phyloP scores from a whole-genome alignment of 2,797 vertebrate species.

The Anguilla megastoma region DNA sequence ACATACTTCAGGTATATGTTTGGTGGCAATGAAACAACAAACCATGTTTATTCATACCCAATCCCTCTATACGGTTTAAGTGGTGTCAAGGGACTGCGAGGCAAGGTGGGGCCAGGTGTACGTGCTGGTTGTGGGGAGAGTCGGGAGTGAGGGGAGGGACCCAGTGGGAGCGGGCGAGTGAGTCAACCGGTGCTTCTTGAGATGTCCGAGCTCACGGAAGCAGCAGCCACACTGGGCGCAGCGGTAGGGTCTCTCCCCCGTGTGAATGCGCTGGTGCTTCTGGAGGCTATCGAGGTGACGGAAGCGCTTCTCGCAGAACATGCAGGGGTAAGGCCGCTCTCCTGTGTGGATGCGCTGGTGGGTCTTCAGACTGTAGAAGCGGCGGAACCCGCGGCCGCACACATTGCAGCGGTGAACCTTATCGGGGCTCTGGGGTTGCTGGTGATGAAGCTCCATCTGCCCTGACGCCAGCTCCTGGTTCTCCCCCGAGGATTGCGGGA shows the following conservation, averaged over 20 bases:
- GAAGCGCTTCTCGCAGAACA: constrained; percentile 61
- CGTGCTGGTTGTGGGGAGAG: constrained; percentile 39
- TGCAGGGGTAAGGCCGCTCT: constrained; percentile 58
- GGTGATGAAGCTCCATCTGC: not conserved
- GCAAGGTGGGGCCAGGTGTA: constrained; percentile 53
- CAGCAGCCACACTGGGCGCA: constrained; percentile 59
- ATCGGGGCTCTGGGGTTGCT: constrained; percentile 43
- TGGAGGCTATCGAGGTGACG: constrained; percentile 62
- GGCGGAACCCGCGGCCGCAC: constrained; percentile 59
- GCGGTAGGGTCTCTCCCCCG: constrained; percentile 58
- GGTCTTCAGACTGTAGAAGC: constrained; percentile 62
- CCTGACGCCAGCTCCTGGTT: constrained; percentile 6
- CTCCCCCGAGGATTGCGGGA: constrained; percentile 39
- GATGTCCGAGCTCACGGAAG: constrained; percentile 59
- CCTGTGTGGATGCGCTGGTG: constrained; percentile 62
- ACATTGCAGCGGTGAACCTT: constrained; percentile 59
- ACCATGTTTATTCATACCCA: not conserved
- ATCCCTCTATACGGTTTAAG: constrained; percentile 23
- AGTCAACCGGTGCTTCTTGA: constrained; percentile 60
- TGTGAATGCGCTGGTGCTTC: constrained; percentile 64
- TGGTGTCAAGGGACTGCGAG: constrained; percentile 53
- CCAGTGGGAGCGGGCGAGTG: constrained; percentile 44
- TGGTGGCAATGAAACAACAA: not conserved
- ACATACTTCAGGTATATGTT: not conserved
- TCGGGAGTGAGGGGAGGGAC: constrained; percentile 37